Evolutionary conservation across 2,888 invertebrate species (phyloP), one percentile per base, ranked within the genome.

Genomic region (Eilema sororculum): DNA sequence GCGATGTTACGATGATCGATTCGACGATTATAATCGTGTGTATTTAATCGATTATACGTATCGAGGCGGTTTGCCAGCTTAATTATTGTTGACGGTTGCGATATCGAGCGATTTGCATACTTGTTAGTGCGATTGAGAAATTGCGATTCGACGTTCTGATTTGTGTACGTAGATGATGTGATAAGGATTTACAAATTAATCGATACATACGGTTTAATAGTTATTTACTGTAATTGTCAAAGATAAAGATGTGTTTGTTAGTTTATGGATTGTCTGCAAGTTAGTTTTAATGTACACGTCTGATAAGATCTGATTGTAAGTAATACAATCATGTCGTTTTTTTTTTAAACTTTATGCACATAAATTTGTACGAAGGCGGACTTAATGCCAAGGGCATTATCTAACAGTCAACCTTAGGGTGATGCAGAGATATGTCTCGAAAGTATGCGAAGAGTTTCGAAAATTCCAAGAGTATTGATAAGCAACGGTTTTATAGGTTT

Each of bases 1-100:
- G 30, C 79, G 88, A 90, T 91, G 90, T 90, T 89, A 88, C 78
- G 88, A 90, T 91, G 90, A 91, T 90, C 88, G 90, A 91, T 91
- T 86, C 86, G 85, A 86, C 84, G 87, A 86, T 88, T 88, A 86
- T 87, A 91, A 90, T 87, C 77, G 77, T 81, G 80, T 78, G 86
- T 86, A 84, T 87, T 86, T 85, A 87, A 90, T 89, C 88, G 90
- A 88, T 90, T 89, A 86, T 85, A 82, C 74, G 78, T 84, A 78
- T 82, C 78, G 78, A 78, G 77, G 73, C 75, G 76, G 78, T 80
- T 81, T 87, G 85, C 80, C 73, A 80, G 87, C 85, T 87, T 87
- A 87, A 87, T 87, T 87, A 87, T 86, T 81, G 82, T 84, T 81
- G 87, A 86, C 84, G 77, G 72, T 76, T 78, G 73, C 73, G 78